These are phyloP conservation scores for Hypselothyrea guttata DNA, from an alignment of 2,888 invertebrate species.

Conservation along the genomic window DNA sequence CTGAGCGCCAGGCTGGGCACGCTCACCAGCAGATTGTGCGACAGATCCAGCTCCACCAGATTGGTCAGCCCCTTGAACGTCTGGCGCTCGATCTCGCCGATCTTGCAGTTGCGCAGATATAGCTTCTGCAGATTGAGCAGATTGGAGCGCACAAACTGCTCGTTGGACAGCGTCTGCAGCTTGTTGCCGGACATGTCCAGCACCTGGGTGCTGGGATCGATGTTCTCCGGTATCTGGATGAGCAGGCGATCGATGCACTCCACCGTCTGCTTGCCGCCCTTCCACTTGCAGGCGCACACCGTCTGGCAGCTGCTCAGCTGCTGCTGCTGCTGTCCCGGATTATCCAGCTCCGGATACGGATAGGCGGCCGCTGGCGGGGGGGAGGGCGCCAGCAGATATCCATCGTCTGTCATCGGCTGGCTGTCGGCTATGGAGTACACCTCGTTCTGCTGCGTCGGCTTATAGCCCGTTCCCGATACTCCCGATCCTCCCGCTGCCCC, in stretches of 20 bases:
- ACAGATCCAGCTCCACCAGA: conserved; percentile 94
- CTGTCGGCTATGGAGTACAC: conserved; percentile 77
- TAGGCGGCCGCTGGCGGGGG: not conserved
- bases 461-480: conserved; percentile 7
- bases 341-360: conserved; percentile 45
- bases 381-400: conserved; percentile 59
- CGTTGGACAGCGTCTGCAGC: conserved; percentile 90
- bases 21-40: conserved; percentile 90
- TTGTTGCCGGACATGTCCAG: conserved; percentile 94
- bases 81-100: conserved; percentile 92
- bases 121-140: conserved; percentile 93
- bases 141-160: conserved; percentile 91
- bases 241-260: conserved; percentile 93
- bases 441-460: conserved; percentile 63
- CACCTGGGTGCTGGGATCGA: conserved; percentile 95
- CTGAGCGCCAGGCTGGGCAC: conserved; percentile 91
- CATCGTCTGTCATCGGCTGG: conserved; percentile 79
- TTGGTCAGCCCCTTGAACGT: conserved; percentile 94
- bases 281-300: conserved; percentile 96
- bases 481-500: no score
- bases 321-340: conserved; percentile 60
- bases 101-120: conserved; percentile 91
- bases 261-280: conserved; percentile 95
- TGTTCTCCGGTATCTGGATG: conserved; percentile 92
- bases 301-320: conserved; percentile 84